These are phyloP conservation scores for Bombus polaris DNA, from an alignment of 1,140 invertebrate genomes.

Conservation along the genomic window DNA sequence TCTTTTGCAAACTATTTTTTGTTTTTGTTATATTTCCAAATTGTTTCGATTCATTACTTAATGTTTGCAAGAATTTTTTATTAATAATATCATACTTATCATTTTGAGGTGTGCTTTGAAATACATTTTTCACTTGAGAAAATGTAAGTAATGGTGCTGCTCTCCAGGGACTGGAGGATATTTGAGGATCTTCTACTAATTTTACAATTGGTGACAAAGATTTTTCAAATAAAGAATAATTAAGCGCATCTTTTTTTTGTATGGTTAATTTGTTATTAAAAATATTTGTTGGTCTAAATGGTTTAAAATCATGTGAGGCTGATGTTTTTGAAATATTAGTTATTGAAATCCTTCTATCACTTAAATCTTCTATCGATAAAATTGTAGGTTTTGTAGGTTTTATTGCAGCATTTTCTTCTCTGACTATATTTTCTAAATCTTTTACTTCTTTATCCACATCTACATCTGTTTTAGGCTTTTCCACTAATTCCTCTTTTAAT, in stretches of 20 bases:
- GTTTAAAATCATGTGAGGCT: conserved; percentile 51
- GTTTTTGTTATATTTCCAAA: background rate
- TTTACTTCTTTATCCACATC: background rate
- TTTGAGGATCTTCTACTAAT: conserved; percentile 45
- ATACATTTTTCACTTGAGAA: conserved; percentile 65
- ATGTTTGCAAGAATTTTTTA: background rate
- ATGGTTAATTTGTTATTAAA: conserved; percentile 48
- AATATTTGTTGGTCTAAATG: conserved; percentile 64
- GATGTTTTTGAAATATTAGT: conserved; percentile 46
- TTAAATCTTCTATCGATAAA: conserved; percentile 53
- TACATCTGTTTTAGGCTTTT: background rate
- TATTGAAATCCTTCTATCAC: conserved; percentile 54
- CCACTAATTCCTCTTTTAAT: background rate
- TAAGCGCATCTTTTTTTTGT: conserved; percentile 56
- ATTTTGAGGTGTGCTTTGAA: conserved; percentile 75
- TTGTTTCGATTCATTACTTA: conserved; percentile 19
- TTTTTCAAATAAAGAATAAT: conserved; percentile 71
- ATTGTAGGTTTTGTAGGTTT: conserved; percentile 10
- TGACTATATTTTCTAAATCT: background rate
- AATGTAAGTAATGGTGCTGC: conserved; percentile 57
- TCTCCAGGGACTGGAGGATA: conserved; percentile 72
- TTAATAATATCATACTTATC: conserved; percentile 27
- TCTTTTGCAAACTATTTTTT: conserved; percentile 23
- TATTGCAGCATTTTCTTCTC: background rate
- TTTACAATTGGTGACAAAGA: conserved; percentile 74